Evolutionary conservation across 2,888 invertebrate species (phyloP).

Genomic region (Sminthurides aquaticus): DNA sequence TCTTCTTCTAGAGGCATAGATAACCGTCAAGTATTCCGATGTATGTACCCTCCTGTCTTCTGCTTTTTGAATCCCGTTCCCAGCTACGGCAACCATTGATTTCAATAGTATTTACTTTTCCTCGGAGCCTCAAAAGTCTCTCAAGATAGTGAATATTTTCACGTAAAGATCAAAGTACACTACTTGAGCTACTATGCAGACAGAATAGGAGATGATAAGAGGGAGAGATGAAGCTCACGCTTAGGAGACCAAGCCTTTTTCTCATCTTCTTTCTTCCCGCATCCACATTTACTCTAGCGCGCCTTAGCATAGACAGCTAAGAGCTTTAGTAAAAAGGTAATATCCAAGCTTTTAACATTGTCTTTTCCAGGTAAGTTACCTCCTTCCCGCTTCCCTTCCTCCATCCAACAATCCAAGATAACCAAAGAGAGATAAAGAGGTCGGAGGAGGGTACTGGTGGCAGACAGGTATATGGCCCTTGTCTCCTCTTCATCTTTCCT

Average conservation of each 20-base stretch:
- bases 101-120: background rate
- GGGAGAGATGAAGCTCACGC: background rate
- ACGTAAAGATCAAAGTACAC: slow-evolving; percentile 9
- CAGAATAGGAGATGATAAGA: background rate
- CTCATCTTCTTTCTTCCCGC: too few species aligned
- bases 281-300: too few species aligned
- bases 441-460: background rate
- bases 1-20: too few species aligned
- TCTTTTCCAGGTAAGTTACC: background rate
- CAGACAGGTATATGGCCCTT: background rate
- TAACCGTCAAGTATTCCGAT: too few species aligned
- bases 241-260: background rate
- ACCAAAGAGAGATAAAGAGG: background rate
- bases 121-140: too few species aligned
- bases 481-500: background rate
- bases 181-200: background rate
- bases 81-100: too few species aligned
- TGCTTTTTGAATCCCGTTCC: too few species aligned
- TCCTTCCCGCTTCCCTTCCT: too few species aligned
- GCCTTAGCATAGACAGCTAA: background rate
- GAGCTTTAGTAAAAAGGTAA: background rate
- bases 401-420: background rate
- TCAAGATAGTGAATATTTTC: slow-evolving; percentile 4
- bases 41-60: too few species aligned
- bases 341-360: background rate